phyloP scores from a whole-genome alignment of 2,797 vertebrate species.

The Amniataba percoides region DNA sequence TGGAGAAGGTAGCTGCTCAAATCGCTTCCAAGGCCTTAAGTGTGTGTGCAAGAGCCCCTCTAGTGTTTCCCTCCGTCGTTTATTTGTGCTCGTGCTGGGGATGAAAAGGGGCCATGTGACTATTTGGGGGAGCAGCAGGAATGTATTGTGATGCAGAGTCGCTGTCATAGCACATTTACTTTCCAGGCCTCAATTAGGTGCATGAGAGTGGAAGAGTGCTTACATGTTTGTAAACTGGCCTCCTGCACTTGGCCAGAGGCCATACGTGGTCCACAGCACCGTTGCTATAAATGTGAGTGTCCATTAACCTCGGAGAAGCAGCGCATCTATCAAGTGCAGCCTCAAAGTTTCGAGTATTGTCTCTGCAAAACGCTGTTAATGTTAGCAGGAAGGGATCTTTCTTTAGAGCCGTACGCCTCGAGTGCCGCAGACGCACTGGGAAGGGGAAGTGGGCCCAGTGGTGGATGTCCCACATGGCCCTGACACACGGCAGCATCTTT shows the following conservation, averaged over 20 bases:
- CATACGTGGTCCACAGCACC: conserved; percentile 28
- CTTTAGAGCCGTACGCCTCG: conserved; percentile 44
- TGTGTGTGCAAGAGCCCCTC: conserved; percentile 18
- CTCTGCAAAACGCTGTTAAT: conserved; percentile 47
- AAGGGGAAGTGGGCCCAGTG: conserved; percentile 65
- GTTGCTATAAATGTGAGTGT: conserved; percentile 47
- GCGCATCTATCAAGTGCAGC: conserved; percentile 60
- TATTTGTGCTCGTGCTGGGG: conserved; percentile 32
- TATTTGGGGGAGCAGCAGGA: conserved; percentile 59
- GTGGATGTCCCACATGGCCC: conserved; percentile 59
- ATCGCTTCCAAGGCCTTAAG: conserved; percentile 53
- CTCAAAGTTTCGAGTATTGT: conserved; percentile 48
- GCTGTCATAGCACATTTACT: conserved; percentile 71
- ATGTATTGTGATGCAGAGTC: conserved; percentile 75
- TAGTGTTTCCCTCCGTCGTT: neutral
- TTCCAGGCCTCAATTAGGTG: conserved; percentile 59
- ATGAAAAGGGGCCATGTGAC: conserved; percentile 59
- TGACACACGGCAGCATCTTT: conserved; percentile 61
- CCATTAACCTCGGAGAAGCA: conserved; percentile 56
- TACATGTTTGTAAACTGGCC: conserved; percentile 57
- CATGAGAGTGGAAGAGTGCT: conserved; percentile 62
- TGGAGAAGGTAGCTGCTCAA: conserved; percentile 43
- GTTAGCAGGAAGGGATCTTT: conserved; percentile 72
- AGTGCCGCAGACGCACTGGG: conserved; percentile 34
- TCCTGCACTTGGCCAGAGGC: conserved; percentile 55